Evolutionary conservation across 2,113 vertebrate genomes (phyloP).

Genomic region (Galeopterus variegatus): DNA sequence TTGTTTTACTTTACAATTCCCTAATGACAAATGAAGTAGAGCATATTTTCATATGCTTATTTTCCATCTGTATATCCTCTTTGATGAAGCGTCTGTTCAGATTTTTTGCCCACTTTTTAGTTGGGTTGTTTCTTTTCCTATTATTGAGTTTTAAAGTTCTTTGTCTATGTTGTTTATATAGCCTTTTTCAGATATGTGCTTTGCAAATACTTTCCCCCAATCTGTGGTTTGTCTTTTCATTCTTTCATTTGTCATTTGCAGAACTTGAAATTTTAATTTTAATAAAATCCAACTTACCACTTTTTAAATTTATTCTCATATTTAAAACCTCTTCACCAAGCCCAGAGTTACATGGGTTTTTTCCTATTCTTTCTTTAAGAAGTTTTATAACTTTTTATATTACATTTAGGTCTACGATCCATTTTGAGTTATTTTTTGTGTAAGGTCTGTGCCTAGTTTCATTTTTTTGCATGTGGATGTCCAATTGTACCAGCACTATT

Average conservation of each 20-base stretch:
- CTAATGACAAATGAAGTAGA: not conserved
- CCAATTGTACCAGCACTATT: not conserved
- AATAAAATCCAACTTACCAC: not conserved
- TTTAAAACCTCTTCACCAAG: not conserved
- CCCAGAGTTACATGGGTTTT: not conserved
- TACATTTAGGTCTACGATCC: not conserved
- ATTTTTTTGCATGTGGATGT: not conserved
- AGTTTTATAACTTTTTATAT: conserved; percentile 11
- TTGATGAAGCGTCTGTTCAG: conserved; percentile 15
- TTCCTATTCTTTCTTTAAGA: not conserved
- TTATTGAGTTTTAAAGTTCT: conserved; percentile 41
- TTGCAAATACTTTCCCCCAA: not conserved
- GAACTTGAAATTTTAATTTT: conserved; percentile 36
- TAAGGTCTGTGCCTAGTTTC: not conserved
- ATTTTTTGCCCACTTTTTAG: conserved; percentile 24
- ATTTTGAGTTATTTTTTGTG: conserved; percentile 23
- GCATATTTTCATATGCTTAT: conserved; percentile 24
- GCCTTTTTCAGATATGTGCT: not conserved
- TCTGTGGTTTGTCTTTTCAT: not conserved
- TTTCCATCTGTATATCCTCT: not conserved
- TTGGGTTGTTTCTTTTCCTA: not conserved
- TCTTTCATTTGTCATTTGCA: conserved; percentile 47
- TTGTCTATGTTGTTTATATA: not conserved
- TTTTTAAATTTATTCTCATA: not conserved
- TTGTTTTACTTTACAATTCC: not conserved